Conservation (phyloP, 2,888 invertebrate species). For the Trilocha varians region DNA sequence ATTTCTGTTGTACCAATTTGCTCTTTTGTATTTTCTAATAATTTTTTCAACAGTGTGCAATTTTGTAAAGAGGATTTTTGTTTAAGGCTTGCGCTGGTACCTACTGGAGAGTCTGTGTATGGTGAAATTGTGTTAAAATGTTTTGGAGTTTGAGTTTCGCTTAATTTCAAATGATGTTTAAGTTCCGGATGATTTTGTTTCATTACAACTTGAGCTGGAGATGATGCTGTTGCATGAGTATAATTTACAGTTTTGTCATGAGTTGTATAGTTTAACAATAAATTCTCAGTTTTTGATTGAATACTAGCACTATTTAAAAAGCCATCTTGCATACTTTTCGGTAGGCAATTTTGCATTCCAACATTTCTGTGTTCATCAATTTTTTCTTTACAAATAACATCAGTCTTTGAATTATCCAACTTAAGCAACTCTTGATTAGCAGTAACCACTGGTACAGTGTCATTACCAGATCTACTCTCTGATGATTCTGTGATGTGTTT, state of each 20-base stretch:
- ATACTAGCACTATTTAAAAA: not conserved
- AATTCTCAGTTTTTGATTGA: not conserved
- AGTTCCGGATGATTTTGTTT: not conserved
- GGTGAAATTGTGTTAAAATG: not conserved
- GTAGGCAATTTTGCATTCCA: not conserved
- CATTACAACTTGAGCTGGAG: not conserved
- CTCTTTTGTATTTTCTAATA: slow-evolving; percentile 52
- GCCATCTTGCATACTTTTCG: not conserved
- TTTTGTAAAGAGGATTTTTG: slow-evolving; percentile 34
- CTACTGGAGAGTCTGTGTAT: not conserved
- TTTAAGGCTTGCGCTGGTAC: not conserved
- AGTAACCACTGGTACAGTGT: not conserved
- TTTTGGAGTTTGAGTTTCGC: not conserved
- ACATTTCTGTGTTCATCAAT: not conserved
- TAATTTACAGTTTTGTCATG: not conserved
- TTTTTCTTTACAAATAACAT: not conserved
- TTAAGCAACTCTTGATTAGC: not conserved
- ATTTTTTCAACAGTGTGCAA: slow-evolving; percentile 58
- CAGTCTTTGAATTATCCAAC: not conserved
- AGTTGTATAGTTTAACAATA: not conserved
- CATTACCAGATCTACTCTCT: not conserved
- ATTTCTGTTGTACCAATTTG: slow-evolving; percentile 31
- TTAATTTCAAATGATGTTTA: not conserved
- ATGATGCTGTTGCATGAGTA: not conserved
- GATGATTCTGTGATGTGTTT: not conserved